Conservation (phyloP, 2,113 vertebrate species). For the Grus americana region DNA sequence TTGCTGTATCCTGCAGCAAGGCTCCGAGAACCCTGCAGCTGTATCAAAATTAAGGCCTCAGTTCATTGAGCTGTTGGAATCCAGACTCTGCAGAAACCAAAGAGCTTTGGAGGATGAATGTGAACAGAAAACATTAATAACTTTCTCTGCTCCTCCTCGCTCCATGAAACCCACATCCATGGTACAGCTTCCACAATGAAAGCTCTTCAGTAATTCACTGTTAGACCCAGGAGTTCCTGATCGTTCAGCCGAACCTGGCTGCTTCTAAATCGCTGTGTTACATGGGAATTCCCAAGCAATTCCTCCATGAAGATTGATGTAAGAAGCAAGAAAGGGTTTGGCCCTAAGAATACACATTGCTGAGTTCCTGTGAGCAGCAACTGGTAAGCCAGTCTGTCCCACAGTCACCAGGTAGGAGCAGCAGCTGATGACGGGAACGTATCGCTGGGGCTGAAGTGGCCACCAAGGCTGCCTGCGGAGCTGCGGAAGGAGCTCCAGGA, state of each 20-base stretch:
- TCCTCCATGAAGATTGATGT: background rate
- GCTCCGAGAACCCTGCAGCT: background rate
- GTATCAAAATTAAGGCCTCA: background rate
- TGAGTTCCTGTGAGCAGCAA: background rate
- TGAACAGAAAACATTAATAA: background rate
- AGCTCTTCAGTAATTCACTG: background rate
- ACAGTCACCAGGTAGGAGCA: background rate
- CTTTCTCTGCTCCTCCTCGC: background rate
- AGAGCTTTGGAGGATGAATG: background rate
- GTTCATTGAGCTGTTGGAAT: background rate
- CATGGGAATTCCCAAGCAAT: background rate
- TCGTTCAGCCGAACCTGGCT: background rate
- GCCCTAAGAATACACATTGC: fast-evolving
- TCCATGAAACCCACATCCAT: background rate
- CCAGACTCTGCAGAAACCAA: background rate
- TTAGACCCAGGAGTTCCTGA: background rate
- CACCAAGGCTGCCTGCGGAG: background rate
- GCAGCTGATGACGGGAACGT: fast-evolving
- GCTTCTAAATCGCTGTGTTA: background rate
- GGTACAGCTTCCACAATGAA: background rate
- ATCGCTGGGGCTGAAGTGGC: fast-evolving
- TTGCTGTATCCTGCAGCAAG: background rate
- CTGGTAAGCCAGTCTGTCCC: fast-evolving
- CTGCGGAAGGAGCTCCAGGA: background rate
- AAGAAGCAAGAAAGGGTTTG: background rate